These are phyloP conservation scores for Ctenodactylus gundi DNA, from an alignment of 2,113 vertebrate species.

Conservation along the genomic window DNA sequence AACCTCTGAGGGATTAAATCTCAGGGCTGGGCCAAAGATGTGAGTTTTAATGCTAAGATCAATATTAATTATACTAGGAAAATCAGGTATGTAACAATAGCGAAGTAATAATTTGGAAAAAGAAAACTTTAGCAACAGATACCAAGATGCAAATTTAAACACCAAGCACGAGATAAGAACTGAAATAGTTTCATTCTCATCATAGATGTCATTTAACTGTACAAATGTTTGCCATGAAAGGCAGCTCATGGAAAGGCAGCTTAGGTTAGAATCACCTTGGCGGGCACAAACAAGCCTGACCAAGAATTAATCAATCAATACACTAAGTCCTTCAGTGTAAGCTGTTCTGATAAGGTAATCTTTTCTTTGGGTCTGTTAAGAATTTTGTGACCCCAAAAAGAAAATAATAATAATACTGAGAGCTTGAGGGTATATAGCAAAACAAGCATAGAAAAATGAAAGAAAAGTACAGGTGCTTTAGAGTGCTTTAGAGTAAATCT, in stretches of 20 bases:
- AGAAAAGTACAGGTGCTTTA: not conserved
- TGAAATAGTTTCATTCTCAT: not conserved
- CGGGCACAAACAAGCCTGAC: conserved; percentile 35
- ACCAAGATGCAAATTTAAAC: conserved; percentile 57
- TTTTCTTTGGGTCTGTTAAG: conserved; percentile 34
- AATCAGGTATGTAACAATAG: conserved; percentile 32
- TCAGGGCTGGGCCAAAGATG: not conserved
- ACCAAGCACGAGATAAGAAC: not conserved
- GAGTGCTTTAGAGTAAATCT: not conserved
- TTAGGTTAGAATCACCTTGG: conserved; percentile 49
- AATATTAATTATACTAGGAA: conserved; percentile 44
- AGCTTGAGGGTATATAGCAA: not conserved
- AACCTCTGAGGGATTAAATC: conserved; percentile 29
- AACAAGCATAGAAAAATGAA: conserved; percentile 26
- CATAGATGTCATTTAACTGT: conserved; percentile 4
- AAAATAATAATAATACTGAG: conserved; percentile 9
- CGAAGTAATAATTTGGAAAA: not conserved
- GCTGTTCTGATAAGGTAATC: conserved; percentile 39
- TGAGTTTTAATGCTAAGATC: conserved; percentile 42
- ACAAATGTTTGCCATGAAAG: conserved; percentile 29
- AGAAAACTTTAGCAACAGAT: not conserved
- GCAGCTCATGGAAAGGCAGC: not conserved
- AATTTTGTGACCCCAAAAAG: conserved; percentile 29
- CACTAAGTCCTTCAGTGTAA: not conserved
- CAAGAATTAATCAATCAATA: conserved; percentile 38